These are phyloP conservation scores for Typhlichthys subterraneus DNA, from an alignment of 2,797 vertebrate species.

Conservation along the genomic window DNA sequence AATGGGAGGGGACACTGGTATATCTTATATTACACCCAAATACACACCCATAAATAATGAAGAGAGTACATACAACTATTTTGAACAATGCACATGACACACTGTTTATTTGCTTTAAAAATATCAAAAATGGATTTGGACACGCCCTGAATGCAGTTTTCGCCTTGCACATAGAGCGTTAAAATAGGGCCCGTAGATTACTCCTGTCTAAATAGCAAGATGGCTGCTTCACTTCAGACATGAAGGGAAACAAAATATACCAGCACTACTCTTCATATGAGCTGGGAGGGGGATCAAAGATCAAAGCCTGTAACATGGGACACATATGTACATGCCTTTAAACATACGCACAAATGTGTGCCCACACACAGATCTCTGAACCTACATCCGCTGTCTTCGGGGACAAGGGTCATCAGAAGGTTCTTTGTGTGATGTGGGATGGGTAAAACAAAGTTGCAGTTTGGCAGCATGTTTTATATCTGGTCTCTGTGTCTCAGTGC, in stretches of 20 bases:
- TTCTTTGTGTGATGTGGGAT: constrained; percentile 23
- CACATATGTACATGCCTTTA: neutral
- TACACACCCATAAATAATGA: too few relatives aligned
- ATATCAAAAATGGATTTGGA: too few relatives aligned
- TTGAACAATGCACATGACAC: too few relatives aligned
- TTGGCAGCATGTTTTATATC: constrained; percentile 26
- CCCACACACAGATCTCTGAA: constrained; percentile 1
- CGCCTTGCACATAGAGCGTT: too few relatives aligned
- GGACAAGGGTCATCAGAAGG: constrained; percentile 33
- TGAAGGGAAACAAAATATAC: constrained; percentile 18
- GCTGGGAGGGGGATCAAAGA: constrained; percentile 25
- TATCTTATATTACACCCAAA: too few relatives aligned
- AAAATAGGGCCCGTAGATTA: too few relatives aligned
- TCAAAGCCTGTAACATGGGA: constrained; percentile 35
- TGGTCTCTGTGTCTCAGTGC: neutral
- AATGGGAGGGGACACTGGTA: too few relatives aligned
- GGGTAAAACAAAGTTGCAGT: neutral
- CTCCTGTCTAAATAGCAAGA: neutral
- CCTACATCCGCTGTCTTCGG: constrained; percentile 18
- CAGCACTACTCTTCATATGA: constrained; percentile 31
- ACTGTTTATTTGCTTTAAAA: too few relatives aligned
- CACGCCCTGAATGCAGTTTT: too few relatives aligned
- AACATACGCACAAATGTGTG: constrained; percentile 6
- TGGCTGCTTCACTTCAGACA: constrained; percentile 10
- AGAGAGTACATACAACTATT: too few relatives aligned